Conservation (phyloP, 2,888 invertebrate genomes). For the Platycnemis pennipes region DNA sequence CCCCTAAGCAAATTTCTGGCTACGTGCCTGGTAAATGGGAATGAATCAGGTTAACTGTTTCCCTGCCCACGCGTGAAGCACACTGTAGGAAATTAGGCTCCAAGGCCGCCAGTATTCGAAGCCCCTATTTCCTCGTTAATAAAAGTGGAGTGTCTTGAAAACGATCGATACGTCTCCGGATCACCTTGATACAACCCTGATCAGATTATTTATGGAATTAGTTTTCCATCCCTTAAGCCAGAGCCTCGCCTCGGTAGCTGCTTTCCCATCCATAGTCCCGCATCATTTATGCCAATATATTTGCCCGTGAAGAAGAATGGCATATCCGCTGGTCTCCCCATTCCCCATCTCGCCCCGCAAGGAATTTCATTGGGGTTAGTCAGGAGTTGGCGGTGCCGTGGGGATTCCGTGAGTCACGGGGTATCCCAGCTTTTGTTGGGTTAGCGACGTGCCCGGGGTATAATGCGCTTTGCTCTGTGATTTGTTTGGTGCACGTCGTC, state of each 20-base stretch:
- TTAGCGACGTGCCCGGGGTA: not conserved
- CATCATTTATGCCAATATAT: not conserved
- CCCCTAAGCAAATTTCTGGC: no score
- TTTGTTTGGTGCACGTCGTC: constrained; percentile 19
- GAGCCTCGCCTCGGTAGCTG: no score
- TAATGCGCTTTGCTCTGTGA: constrained; percentile 19
- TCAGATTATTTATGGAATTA: constrained; percentile 13
- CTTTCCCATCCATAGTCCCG: not conserved
- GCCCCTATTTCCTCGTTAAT: not conserved
- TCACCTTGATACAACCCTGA: constrained; percentile 8
- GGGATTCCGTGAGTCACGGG: not conserved
- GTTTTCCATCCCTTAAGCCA: not conserved
- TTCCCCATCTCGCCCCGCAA: no score
- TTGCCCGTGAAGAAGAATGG: no score
- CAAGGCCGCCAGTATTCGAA: not conserved
- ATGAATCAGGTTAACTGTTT: no score
- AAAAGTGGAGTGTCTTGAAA: not conserved
- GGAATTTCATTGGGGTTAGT: no score
- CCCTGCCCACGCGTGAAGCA: no score
- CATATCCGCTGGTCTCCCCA: no score
- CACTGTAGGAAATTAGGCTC: not conserved
- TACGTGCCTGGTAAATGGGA: no score
- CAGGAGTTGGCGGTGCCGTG: no score
- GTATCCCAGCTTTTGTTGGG: not conserved
- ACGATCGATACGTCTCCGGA: not conserved